Evolutionary conservation across 2,113 vertebrate species (phyloP), one percentile per base, ranked within the genome.

Genomic region (Gymnorhina tibicen): DNA sequence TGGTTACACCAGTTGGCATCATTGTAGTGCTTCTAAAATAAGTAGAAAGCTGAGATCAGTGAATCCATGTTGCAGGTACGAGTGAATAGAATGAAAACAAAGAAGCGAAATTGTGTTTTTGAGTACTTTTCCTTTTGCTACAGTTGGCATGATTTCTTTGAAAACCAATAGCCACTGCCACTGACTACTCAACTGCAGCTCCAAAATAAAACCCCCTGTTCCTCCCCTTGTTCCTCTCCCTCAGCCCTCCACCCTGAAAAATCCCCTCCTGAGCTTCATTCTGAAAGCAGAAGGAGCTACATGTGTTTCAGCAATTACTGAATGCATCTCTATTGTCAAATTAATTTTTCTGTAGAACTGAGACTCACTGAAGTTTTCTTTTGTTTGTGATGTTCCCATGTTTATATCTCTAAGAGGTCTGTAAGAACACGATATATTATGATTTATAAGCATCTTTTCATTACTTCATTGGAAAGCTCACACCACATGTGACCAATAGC

Each of bases 1-100:
- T 95, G 95, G 92, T 89, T 94, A 5, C 66, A 42, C 63, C 81
- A 73, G 52, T 20, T 97, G 96, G 91, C 93, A 96, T 75, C 81
- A 56, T 28, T 13, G 10, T 27, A 75, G 81, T 3, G 0, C 82
- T 96, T 95, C 85, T 89, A 58, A 81, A 97, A 83, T 21, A 63
- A 46, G 87, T 82, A 75, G 39, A 90, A 94, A 67, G 69, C 44
- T 91, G 87, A 47, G 89, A 75, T 67, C 50, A 15, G 64, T 63
- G 52, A 84, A 74, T 85, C 9, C 0, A 9, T 41, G 49, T 75
- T 89, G 64, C 24, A 68, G 59, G 64, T 74, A 73, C 35, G 62
- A 62, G 66, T 11, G 1, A 83, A 77, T 2, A 67, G 59, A 89
- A 80, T 47, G 77, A 85, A 93, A 93, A 86, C 49, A 47, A 96